Conservation (phyloP, 2,113 vertebrate genomes). For the Gymnorhina tibicen region DNA sequence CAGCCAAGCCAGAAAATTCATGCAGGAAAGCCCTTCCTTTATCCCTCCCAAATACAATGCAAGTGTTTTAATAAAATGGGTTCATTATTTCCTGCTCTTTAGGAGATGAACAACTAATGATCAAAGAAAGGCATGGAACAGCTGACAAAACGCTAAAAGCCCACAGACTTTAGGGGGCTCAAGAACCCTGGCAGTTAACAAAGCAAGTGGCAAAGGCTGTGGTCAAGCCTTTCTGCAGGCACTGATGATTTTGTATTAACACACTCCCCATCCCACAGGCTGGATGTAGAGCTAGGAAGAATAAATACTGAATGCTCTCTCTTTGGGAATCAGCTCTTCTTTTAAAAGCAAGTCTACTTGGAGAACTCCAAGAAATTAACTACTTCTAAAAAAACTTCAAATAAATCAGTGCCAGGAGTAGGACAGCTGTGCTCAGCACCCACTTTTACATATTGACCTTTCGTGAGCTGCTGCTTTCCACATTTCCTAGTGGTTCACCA, state of each 20-base stretch:
- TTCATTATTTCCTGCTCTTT: not conserved
- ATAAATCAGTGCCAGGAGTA: not conserved
- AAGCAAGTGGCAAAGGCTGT: not conserved
- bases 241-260: not conserved
- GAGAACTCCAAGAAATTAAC: not conserved
- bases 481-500: not conserved
- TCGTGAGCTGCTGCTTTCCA: not conserved
- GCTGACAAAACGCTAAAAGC: not conserved
- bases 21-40: not conserved
- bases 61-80: conserved; percentile 20
- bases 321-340: not conserved
- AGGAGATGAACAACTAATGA: conserved; percentile 2
- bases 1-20: not conserved
- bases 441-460: not conserved
- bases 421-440: not conserved
- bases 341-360: not conserved
- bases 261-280: not conserved
- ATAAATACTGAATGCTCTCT: not conserved
- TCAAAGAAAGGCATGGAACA: not conserved
- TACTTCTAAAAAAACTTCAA: not conserved
- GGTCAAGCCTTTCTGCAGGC: not conserved
- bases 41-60: not conserved
- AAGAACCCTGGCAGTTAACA: not conserved
- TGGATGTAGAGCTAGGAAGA: not conserved
- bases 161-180: not conserved